These are phyloP conservation scores for Myrmophylax atrothorax DNA, from an alignment of 2,113 vertebrate genomes.

Conservation along the genomic window DNA sequence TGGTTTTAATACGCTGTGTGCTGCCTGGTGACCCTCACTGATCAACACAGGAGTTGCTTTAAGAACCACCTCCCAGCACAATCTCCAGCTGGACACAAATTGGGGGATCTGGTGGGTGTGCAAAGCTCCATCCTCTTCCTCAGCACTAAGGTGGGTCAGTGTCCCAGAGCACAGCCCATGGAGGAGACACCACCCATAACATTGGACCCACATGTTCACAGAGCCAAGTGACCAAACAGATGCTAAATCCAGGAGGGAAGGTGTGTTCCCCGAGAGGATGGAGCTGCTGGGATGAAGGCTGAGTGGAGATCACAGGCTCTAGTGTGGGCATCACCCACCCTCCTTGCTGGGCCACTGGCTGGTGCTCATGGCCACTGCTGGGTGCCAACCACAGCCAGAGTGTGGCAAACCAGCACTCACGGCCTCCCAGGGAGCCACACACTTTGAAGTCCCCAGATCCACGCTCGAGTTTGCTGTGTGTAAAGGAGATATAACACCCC, in stretches of 20 bases:
- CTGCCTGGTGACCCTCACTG: neutral
- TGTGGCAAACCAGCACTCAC: neutral
- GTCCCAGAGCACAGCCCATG: neutral
- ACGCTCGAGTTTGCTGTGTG: accelerated
- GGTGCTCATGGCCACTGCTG: neutral
- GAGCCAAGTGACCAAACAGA: neutral
- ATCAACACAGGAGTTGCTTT: neutral
- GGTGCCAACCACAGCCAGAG: accelerated
- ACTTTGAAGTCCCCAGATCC: neutral
- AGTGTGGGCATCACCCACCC: accelerated
- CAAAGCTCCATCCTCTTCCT: neutral
- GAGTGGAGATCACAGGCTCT: neutral
- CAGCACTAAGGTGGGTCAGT: neutral
- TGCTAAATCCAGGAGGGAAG: neutral
- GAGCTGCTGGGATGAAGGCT: neutral
- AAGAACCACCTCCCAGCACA: neutral
- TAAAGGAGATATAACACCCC: neutral
- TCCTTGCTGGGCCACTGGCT: neutral
- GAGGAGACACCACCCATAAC: accelerated
- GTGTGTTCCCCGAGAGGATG: neutral
- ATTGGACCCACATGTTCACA: accelerated
- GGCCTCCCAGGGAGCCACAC: accelerated
- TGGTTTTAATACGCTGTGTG: neutral
- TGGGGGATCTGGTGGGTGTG: accelerated
- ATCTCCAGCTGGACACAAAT: neutral